Percentiles rank a stretch among this genome's conserved stretches.
Evolutionary conservation across 2,797 vertebrate genomes (phyloP).

Genomic region (Micromesistius poutassou): DNA sequence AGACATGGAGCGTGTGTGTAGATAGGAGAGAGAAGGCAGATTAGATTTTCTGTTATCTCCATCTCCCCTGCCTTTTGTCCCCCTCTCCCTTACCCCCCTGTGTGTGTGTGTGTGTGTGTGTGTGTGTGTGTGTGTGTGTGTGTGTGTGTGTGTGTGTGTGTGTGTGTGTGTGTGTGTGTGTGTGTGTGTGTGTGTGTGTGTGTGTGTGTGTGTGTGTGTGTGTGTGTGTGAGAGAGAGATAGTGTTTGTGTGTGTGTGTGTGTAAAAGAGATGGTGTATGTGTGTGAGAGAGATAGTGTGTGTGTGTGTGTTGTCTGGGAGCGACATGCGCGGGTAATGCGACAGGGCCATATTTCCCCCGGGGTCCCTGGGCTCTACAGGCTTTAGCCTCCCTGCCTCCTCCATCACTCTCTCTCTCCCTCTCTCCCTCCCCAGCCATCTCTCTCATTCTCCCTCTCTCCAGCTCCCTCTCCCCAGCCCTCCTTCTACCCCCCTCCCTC

Average conservation of each 20-base stretch:
- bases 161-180: slow-evolving; percentile 14
- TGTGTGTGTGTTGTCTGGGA: slow-evolving; percentile 25
- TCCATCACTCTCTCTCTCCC: slow-evolving; percentile 64
- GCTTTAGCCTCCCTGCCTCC: slow-evolving; percentile 73
- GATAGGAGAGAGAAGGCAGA: slow-evolving; percentile 38
- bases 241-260: not conserved
- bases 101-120: slow-evolving; percentile 19
- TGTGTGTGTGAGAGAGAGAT: slow-evolving; percentile 8
- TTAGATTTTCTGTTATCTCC: slow-evolving; percentile 69
- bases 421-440: slow-evolving; percentile 8
- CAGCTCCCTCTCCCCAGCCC: slow-evolving; percentile 40
- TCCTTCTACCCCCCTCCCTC: slow-evolving; percentile 61
- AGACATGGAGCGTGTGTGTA: slow-evolving; percentile 31
- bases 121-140: slow-evolving; percentile 5
- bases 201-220: slow-evolving; percentile 8
- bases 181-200: slow-evolving; percentile 22
- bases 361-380: slow-evolving; percentile 71
- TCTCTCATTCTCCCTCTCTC: slow-evolving; percentile 69
- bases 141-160: slow-evolving; percentile 17
- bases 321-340: slow-evolving; percentile 26
- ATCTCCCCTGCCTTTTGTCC: slow-evolving; percentile 32
- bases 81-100: slow-evolving; percentile 36
- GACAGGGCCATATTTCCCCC: slow-evolving; percentile 82
- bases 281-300: not conserved
- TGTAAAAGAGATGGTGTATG: not conserved